Evolutionary conservation across 2,797 vertebrate species (phyloP), one percentile per base, ranked within the genome.

Genomic region (Sebastolobus altivelis): DNA sequence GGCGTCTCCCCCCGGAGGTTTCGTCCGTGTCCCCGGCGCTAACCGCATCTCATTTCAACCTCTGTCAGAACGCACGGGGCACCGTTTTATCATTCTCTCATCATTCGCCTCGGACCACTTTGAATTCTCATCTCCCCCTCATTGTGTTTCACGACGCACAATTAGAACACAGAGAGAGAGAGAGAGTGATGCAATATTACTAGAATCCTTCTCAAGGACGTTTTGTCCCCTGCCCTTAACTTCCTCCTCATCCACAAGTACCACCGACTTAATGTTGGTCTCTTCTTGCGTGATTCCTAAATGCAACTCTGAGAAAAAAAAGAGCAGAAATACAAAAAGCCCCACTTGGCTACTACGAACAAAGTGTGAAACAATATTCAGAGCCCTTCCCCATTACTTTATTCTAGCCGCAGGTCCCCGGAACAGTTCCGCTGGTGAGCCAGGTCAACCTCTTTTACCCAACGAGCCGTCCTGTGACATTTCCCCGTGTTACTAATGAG

Each of bases 401-500:
- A 66, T 70, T 73, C 16, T 66, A 58, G 54, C 72, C 80, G 68
- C 43, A 82, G 62, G 60, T 77, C 85, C 75, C 68, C 71, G 68
- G n/a, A 80, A 73, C 20, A 31, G 78, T 83, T 86, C 88, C 81
- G 78, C 72, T 77, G 71, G 75, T 78, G 78, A 85, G 81, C 72
- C 54, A 74, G 85, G 86, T 92, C 91, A 85, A 83, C 85, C 84
- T 89, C 81, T 92, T 89, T 92, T 86, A 81, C 78, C 78, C 84
- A 82, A 75, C 75, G 63, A 77, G 72, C 80, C 81, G 29, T 75
- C 52, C 81, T 73, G 70, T 91, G 90, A 94, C 90, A 92, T 93
- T 91, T 88, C 75, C 63, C 87, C 69, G 88, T 65, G 70, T 93
- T 87, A 87, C 92, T 95, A 95, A 96, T 95, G 93, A 95, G 94